Evolutionary conservation across 2,113 vertebrate genomes (phyloP).

Genomic region (Xenus cinereus): DNA sequence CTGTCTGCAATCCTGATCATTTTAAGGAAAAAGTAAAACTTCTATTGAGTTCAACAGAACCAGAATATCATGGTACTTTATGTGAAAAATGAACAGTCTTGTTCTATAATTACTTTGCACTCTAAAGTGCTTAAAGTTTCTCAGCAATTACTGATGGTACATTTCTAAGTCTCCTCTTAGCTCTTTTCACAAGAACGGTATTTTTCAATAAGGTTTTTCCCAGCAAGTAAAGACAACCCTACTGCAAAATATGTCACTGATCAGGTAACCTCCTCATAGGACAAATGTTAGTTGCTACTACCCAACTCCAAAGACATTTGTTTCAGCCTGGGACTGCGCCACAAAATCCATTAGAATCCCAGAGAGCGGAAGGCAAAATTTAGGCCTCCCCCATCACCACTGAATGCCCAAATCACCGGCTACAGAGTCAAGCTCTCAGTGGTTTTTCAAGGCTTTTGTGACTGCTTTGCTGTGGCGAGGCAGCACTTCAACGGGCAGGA

Average conservation of each 20-base stretch:
- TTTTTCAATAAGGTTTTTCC: background rate
- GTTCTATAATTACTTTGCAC: background rate
- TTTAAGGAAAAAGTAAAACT: background rate
- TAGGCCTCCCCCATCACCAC: too few species aligned
- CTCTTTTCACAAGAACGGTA: background rate
- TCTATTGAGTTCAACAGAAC: background rate
- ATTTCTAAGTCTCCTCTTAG: background rate
- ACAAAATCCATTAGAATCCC: background rate
- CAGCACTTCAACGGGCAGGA: background rate
- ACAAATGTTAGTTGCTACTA: background rate
- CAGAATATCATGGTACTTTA: background rate
- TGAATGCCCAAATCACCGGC: background rate
- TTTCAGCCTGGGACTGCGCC: background rate
- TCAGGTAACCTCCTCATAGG: background rate
- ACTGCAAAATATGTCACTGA: background rate
- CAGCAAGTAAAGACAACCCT: background rate
- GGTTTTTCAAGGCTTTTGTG: background rate
- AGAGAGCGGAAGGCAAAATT: background rate
- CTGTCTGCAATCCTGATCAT: background rate
- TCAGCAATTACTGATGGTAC: background rate
- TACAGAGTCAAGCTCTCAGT: background rate
- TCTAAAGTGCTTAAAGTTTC: background rate
- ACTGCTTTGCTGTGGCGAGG: background rate
- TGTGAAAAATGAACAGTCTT: background rate
- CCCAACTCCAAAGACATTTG: background rate